A percentile compares a stretch with the other conserved stretches of the same genome.
Evolutionary conservation across 2,888 invertebrate species (phyloP).

Genomic region (Rugalucina vietnamica): DNA sequence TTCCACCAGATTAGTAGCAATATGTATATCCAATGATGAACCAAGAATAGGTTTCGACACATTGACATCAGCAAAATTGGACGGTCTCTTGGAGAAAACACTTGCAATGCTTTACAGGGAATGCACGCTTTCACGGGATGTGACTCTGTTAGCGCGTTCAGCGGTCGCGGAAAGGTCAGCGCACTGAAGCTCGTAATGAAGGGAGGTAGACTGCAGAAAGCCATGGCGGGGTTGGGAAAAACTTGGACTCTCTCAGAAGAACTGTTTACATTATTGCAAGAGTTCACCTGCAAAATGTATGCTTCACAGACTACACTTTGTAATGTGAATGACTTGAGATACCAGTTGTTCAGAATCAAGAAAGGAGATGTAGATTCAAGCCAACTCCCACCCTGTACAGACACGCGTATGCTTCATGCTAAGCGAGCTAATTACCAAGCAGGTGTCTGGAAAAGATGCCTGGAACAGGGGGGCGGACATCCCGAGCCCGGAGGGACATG

Average conservation of each 20-base stretch:
- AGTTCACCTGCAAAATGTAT: conserved; percentile 49
- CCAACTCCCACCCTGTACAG: conserved; percentile 52
- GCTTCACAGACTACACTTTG: conserved; percentile 7
- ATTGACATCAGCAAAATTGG: too few relatives aligned
- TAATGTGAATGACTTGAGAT: conserved; percentile 46
- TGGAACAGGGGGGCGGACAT: conserved; percentile 10
- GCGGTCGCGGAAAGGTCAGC: neutral
- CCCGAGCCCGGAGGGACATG: conserved; percentile 28
- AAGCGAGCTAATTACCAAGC: conserved; percentile 57
- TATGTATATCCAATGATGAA: neutral
- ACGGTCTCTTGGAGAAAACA: too few relatives aligned
- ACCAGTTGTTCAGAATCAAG: conserved; percentile 46
- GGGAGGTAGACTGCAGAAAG: neutral
- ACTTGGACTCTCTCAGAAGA: conserved; percentile 41
- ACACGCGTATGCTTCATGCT: conserved; percentile 25
- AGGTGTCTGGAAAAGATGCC: conserved; percentile 43
- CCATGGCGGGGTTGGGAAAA: neutral
- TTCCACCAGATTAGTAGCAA: neutral
- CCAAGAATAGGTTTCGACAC: too few relatives aligned
- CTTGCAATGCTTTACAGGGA: too few relatives aligned
- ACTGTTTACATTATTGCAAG: conserved; percentile 38
- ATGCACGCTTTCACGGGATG: too few relatives aligned
- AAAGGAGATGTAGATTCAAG: conserved; percentile 44
- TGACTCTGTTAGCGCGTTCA: neutral
- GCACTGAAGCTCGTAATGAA: neutral